Percentiles rank a stretch among this genome's conserved stretches.
phyloP scores from a whole-genome alignment of 2,113 vertebrate genomes.

The Eubucco bourcierii region DNA sequence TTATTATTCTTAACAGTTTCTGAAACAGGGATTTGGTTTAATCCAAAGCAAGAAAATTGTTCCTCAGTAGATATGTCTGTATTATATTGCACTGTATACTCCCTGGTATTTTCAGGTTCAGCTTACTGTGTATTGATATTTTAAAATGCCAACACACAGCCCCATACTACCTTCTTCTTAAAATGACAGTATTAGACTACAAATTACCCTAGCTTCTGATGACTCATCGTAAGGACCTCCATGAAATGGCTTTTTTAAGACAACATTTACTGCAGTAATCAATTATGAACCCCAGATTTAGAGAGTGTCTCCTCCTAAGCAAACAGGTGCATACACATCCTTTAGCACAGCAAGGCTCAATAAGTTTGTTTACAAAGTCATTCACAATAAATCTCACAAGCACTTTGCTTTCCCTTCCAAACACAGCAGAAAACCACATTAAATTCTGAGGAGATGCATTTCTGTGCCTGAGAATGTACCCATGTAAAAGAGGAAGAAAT shows the following conservation, averaged over 20 bases:
- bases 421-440: not conserved
- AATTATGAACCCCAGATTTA: slow-evolving; percentile 9
- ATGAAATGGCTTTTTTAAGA: slow-evolving; percentile 17
- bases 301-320: not conserved
- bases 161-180: not conserved
- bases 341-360: slow-evolving; percentile 10
- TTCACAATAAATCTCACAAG: slow-evolving; percentile 23
- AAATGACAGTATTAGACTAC: not conserved
- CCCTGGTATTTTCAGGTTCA: not conserved
- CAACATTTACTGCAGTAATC: slow-evolving; percentile 22
- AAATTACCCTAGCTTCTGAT: not conserved
- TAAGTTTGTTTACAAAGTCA: slow-evolving; percentile 34
- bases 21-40: not conserved
- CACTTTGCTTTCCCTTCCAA: not conserved
- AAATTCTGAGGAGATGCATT: not conserved
- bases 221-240: not conserved
- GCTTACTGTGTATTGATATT: not conserved
- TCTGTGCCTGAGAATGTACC: not conserved
- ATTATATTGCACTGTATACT: not conserved
- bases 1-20: not conserved
- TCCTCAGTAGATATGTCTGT: not conserved
- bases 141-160: not conserved
- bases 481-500: not conserved
- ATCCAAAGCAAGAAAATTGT: not conserved
- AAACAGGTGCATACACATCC: not conserved